Evolutionary conservation across 2,797 vertebrate genomes (phyloP).

Genomic region (Melanogrammus aeglefinus): DNA sequence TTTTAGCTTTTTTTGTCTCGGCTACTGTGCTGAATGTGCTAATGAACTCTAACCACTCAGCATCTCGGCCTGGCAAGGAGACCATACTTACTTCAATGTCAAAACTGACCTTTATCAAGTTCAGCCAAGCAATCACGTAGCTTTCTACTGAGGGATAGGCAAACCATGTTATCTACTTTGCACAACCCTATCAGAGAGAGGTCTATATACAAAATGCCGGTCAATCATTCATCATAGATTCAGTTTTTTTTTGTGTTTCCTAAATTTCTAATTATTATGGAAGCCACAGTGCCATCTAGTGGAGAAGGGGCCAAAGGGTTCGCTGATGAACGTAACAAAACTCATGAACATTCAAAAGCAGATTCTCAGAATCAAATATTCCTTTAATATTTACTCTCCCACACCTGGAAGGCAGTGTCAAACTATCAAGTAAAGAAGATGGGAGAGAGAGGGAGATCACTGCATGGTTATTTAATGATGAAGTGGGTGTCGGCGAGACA

Average conservation of each 20-base stretch:
- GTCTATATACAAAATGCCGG: neutral
- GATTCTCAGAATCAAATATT: neutral
- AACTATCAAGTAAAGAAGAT: slow-evolving; percentile 5
- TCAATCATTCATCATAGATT: slow-evolving; percentile 1
- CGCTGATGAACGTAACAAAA: neutral
- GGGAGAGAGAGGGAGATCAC: neutral
- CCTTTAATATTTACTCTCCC: neutral
- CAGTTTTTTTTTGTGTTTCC: neutral
- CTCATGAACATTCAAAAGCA: neutral
- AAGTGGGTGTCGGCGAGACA: neutral
- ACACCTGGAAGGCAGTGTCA: slow-evolving; percentile 9
- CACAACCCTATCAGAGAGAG: neutral
- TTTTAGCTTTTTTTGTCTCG: slow-evolving; percentile 49
- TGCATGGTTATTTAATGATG: neutral
- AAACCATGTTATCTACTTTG: neutral
- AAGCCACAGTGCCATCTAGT: slow-evolving; percentile 70
- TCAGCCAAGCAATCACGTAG: slow-evolving; percentile 34
- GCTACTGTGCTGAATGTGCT: slow-evolving; percentile 15
- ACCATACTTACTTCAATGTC: slow-evolving; percentile 53
- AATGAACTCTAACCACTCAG: slow-evolving; percentile 43
- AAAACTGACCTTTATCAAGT: slow-evolving; percentile 58
- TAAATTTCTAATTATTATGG: neutral
- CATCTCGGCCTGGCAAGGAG: slow-evolving; percentile 46
- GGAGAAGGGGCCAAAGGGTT: slow-evolving; percentile 14
- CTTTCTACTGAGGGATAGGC: slow-evolving; percentile 7